Percentiles rank a stretch among this genome's conserved stretches.
Evolutionary conservation across 2,888 invertebrate genomes (phyloP).

Genomic region (Caenorhabditis japonica): DNA sequence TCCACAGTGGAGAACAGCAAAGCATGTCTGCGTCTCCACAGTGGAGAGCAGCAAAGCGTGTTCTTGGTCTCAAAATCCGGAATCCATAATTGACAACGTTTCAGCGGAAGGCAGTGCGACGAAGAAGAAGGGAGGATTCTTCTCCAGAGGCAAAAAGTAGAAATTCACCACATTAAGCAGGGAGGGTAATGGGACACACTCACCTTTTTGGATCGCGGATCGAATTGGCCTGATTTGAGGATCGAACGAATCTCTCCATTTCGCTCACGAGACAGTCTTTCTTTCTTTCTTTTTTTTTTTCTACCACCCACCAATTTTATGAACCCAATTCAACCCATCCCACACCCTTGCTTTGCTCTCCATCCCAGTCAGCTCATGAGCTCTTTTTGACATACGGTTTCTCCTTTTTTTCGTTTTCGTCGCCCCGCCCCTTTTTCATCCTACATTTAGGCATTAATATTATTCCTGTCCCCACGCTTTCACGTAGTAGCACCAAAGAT

Average conservation of each 20-base stretch:
- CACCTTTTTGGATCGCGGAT: not conserved
- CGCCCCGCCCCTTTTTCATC: not conserved
- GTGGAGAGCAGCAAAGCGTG: no score
- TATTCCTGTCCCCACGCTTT: slow-evolving; percentile 27
- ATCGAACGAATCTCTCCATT: slow-evolving; percentile 31
- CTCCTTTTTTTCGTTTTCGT: slow-evolving; percentile 22
- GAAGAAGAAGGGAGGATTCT: slow-evolving; percentile 73
- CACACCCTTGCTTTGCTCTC: slow-evolving; percentile 22
- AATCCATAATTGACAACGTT: not conserved
- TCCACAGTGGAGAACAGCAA: no score
- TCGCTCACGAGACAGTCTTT: slow-evolving; percentile 46
- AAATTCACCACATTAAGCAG: slow-evolving; percentile 23
- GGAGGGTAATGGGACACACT: not conserved
- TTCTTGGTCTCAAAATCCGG: no score
- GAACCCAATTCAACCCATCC: slow-evolving; percentile 20
- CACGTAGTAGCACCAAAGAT: slow-evolving; percentile 46
- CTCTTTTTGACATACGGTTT: slow-evolving; percentile 42
- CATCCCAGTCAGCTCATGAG: slow-evolving; percentile 47
- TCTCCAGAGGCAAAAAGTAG: slow-evolving; percentile 73
- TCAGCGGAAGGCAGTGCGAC: slow-evolving; percentile 52
- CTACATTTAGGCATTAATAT: slow-evolving; percentile 50
- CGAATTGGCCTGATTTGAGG: slow-evolving; percentile 34
- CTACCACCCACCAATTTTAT: slow-evolving; percentile 24
- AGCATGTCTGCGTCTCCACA: no score
- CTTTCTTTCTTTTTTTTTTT: slow-evolving; percentile 26